Evolutionary conservation across 2,888 invertebrate genomes (phyloP).

Genomic region (Drosophila niveifrons): DNA sequence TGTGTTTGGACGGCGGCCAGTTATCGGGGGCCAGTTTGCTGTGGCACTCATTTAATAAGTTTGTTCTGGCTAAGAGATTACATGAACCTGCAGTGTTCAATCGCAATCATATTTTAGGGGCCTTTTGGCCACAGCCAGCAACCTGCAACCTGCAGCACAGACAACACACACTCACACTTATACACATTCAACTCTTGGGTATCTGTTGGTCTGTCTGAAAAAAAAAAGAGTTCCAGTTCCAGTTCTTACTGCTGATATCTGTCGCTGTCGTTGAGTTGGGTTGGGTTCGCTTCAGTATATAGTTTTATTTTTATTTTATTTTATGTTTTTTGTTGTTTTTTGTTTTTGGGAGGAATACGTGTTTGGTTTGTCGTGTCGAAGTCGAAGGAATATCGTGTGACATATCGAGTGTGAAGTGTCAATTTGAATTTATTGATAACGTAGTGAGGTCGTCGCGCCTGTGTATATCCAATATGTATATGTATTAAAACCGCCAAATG

Average conservation of each 20-base stretch:
- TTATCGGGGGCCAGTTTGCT: constrained; percentile 73
- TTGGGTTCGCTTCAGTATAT: constrained; percentile 37
- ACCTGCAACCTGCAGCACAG: constrained; percentile 28
- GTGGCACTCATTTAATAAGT: constrained; percentile 80
- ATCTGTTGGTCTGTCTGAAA: constrained; percentile 27
- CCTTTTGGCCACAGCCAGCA: constrained; percentile 17
- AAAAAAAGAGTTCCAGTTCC: constrained; percentile 32
- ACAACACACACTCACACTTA: constrained; percentile 15
- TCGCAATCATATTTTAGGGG: constrained; percentile 79
- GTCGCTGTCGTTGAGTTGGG: constrained; percentile 66
- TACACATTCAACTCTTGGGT: constrained; percentile 4
- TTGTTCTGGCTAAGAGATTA: constrained; percentile 84
- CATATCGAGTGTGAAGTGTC: constrained; percentile 85
- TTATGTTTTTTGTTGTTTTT: constrained; percentile 31
- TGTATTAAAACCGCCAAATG: background rate
- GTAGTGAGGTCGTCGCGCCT: constrained; percentile 69
- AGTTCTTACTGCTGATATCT: constrained; percentile 67
- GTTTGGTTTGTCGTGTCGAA: constrained; percentile 57
- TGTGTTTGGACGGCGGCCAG: constrained; percentile 71
- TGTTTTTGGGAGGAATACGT: constrained; percentile 34
- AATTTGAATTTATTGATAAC: constrained; percentile 85
- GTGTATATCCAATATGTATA: background rate
- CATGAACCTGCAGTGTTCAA: constrained; percentile 85
- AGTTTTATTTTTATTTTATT: constrained; percentile 22
- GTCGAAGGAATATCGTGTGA: constrained; percentile 81